Evolutionary conservation across 2,113 vertebrate species (phyloP), one percentile per base, ranked within the genome.

Genomic region (Scomber scombrus): DNA sequence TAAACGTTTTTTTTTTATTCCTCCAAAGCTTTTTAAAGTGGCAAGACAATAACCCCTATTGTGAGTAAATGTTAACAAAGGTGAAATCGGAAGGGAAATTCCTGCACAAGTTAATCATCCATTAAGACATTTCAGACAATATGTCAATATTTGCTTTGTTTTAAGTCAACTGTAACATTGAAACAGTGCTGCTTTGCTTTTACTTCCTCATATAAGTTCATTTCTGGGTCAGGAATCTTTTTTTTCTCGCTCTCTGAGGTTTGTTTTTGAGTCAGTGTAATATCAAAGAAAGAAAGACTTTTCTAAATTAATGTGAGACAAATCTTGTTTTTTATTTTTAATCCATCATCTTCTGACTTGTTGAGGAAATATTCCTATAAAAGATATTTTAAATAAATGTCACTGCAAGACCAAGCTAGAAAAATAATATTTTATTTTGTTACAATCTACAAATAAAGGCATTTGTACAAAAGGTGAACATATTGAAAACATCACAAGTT

Each of bases 341-440:
- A 7, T 40, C 34, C 8, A 7, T 9, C 34, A 40, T 40, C 16
- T 14, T 26, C 29, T 11, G 3, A 49, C 16, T 14, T 21, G 4
- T 13, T 34, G 13, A 34, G 50, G 4, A 55, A 3, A 31, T 66
- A 11, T 70, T 69, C 43, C 45, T 65, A 40, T 7, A 7, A 40
- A 40, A 66, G 3, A 10, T 50, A 31, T 15, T 69, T 51, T 3
- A 62, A 76, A 80, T 11, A 66, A 76, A 72, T 51, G 7, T n/a
- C 46, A 67, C 12, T 3, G 1, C 7, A 67, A 73, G 11, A 51
- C 4, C 1, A 18, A 64, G 21, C 11, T 85, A 85, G 10, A 87
- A 89, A 90, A 88, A 84, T 81, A 87, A 34, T 11, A 11, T 54
- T 91, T 91, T 88, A 88, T 89, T 92, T 47, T 26, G 46, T 63